Evolutionary conservation across 2,888 invertebrate genomes (phyloP), one percentile per base, ranked within the genome.

Genomic region (Callyntrura guangdongensis): DNA sequence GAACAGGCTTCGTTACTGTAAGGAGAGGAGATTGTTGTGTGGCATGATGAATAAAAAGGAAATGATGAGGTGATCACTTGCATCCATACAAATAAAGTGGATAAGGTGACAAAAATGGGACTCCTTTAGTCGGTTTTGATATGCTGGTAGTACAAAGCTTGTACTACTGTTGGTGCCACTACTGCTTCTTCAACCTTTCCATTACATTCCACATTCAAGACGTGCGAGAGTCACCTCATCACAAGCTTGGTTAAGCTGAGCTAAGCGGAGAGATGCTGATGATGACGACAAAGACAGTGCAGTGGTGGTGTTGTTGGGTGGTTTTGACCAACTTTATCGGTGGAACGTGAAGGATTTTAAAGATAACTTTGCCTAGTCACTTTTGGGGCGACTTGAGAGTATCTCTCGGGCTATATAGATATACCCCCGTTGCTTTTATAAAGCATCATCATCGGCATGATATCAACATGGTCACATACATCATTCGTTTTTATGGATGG

Each of bases 71-170:
- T 79, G 79, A 79, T 79, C 79, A 79, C 53, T 56, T 56, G 79
- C 79, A 79, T 79, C 79, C 79, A 79, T 79, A 79, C 79, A 79
- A 79, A 79, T 79, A 79, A 79, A 45, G 56, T 79, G 79, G 17
- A 11, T 25, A 79, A 79, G 79, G 79, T 72, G 72, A 72, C 72
- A 72, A 72, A 72, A 36, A 20, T 79, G n/a, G n/a, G 79, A 25
- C 36, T 45, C 17, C 25, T 77, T 47, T n/a, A n/a, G n/a, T n/a
- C n/a, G n/a, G n/a, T n/a, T n/a, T n/a, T n/a, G n/a, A n/a, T n/a
- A n/a, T n/a, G n/a, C n/a, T n/a, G n/a, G n/a, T n/a, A n/a, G n/a
- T n/a, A n/a, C n/a, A n/a, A n/a, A n/a, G n/a, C n/a, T n/a, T n/a
- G n/a, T n/a, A n/a, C n/a, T 74, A 1, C 17, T 69, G 36, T 69